Evolutionary conservation across 2,113 vertebrate genomes (phyloP).

Genomic region (Aptenodytes forsteri): DNA sequence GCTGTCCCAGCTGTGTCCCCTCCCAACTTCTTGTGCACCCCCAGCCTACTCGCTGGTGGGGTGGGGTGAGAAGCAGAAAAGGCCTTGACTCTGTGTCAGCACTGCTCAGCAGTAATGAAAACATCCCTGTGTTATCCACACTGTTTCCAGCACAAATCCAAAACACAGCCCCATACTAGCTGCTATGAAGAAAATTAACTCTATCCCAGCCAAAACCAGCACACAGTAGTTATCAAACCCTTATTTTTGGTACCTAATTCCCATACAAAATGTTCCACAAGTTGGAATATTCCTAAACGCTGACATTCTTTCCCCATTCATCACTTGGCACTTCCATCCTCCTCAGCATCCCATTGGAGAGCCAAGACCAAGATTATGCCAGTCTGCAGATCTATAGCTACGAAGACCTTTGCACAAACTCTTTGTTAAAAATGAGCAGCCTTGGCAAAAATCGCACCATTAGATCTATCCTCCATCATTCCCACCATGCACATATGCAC

Average conservation of each 20-base stretch:
- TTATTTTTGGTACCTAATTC: background rate
- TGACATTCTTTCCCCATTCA: background rate
- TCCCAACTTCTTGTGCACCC: no score
- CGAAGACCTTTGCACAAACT: background rate
- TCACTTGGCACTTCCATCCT: background rate
- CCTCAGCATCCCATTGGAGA: background rate
- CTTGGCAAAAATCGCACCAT: background rate
- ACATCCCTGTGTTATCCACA: no score
- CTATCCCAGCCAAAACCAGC: no score
- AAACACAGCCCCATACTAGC: no score
- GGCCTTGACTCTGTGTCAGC: no score
- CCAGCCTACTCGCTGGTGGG: no score
- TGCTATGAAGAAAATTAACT: no score
- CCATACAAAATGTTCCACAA: background rate
- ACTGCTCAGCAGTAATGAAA: no score
- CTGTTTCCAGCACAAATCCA: no score
- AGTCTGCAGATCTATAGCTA: background rate
- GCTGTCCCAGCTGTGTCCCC: no score
- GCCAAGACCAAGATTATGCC: background rate
- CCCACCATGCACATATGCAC: background rate
- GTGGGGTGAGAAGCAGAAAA: no score
- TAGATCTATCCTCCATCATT: background rate
- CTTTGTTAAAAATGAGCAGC: background rate
- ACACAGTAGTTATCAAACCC: no score
- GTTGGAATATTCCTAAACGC: background rate